Percentiles rank a stretch among this genome's conserved stretches.
Evolutionary conservation across 2,113 vertebrate species (phyloP).

Genomic region (Calonectris borealis): DNA sequence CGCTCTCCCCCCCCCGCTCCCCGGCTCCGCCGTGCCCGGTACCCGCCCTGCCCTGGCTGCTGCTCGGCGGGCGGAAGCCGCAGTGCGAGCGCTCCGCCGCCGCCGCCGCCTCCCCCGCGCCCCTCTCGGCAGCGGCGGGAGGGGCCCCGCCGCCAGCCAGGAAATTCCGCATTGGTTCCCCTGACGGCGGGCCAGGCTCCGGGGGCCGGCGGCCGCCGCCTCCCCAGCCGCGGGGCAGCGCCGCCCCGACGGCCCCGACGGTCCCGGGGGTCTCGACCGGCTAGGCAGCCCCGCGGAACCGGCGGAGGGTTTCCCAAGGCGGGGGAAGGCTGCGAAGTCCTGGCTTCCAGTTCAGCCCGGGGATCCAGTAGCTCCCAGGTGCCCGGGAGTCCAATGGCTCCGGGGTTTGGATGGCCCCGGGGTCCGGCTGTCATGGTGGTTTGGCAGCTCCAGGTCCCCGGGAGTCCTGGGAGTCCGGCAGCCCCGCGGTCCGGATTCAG

Average conservation of each 20-base stretch:
- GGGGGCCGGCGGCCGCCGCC: background rate
- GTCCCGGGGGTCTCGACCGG: background rate
- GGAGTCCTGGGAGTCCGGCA: background rate
- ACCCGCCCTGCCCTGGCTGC: background rate
- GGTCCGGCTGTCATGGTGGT: no score
- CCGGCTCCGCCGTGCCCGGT: background rate
- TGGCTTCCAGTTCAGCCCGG: background rate
- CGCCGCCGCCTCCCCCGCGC: background rate
- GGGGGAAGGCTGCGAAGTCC: background rate
- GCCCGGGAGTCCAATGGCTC: background rate
- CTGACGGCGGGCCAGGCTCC: conserved; percentile 39
- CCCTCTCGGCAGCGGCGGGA: no score
- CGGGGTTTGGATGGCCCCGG: background rate
- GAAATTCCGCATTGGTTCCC: conserved; percentile 61
- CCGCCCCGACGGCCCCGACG: background rate
- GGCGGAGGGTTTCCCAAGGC: background rate
- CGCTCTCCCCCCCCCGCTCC: background rate
- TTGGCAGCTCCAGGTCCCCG: background rate
- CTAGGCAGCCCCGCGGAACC: background rate
- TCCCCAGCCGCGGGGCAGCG: background rate
- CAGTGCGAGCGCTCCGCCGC: background rate
- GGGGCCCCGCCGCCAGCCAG: no score
- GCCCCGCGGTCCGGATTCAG: background rate
- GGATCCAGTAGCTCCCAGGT: background rate
- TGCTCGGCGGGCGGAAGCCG: conserved; percentile 26